Base-by-base conservation (phyloP, 2,888 invertebrate species). In the Octonoba sinensis region DNA sequence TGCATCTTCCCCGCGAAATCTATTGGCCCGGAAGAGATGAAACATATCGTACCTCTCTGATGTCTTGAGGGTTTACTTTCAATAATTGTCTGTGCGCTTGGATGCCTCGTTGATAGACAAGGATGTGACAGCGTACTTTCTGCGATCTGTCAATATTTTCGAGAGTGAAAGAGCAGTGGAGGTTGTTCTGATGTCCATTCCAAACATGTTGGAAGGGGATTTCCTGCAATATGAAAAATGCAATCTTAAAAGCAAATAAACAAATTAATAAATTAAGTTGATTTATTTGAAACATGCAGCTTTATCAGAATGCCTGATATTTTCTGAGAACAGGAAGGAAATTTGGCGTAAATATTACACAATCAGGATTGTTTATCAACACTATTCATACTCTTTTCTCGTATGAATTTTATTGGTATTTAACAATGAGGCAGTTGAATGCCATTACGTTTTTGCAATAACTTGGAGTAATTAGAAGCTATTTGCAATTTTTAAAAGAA, bases 111-210 rank as follows among this genome's bases (percentile, higher is more conserved):
- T 95, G 95, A 87, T 93, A 93, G 67, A 93, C 92, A 67, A 92
- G 91, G 84, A 95, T 90, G 87, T 93, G 92, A 85, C 94, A 92
- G 86, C 91, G 92, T 85, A 93, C 90, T 87, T 89, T 90, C 24
- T 85, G 83, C 87, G 93, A 91, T 87, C 90, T 89, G 49, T 93
- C 93, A 78, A 91, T 91, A 84, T 92, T 91, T 87, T 95, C 93
- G 83, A 96, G 88, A 27, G 94, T 93, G 89, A 97, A 96, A 84
- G 94, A 93, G 87, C 96, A 97, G 89, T 96, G 95, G 81, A 96
- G 90, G 66, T 87, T 87, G 84, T 88, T 88, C 85, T 90, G 90
- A 85, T 92, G 93, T 86, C 93, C 91, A 88, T 94, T 94, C 94
- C 98, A 96, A 75, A 97, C 91, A 88, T 96, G 95, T 70, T 92